Base-by-base conservation (phyloP, 2,888 invertebrate species). In the Adelphocoris suturalis region DNA sequence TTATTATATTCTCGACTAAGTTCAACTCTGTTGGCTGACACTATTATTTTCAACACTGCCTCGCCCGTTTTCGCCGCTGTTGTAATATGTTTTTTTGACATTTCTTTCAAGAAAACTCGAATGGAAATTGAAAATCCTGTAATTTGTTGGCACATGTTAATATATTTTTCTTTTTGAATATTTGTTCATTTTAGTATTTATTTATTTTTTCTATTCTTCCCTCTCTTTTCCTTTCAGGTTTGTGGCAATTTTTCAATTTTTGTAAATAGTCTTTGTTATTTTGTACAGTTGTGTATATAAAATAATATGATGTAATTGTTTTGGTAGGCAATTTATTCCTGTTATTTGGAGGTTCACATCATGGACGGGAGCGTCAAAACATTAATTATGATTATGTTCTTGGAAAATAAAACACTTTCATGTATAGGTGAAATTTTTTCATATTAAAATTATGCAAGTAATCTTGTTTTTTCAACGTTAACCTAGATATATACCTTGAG, bases 211-310 rank as follows among this genome's bases (percentile, higher is more conserved):
- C 52, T 68, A 68, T 68, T 68, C 19, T 23, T 27, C 68, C 27
- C 68, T n/a, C 16, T 61, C 23, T 68, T 68, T 68, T 68, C 68
- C 68, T 82, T 52, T 52, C 55, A 19, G 27, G 28, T 12, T 82
- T 52, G 27, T 82, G 48, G 47, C 55, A 52, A 19, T 82, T 82
- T n/a, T 80, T 80, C 37, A n/a, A 47, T 28, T 80, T 80, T 80
- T 90, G 90, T 90, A 90, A 90, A 90, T 90, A 90, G 87, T 90
- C 75, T 68, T 68, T 75, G 90, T 90, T 90, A 90, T 84, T 86
- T 90, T 90, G 90, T 90, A 90, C 81, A 90, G 90, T 90, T 90
- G 87, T 90, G 90, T 90, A 90, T 90, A 90, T 89, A 90, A 75
- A 76, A 90, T 61, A 89, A 81, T 84, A 89, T 89, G 81, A 85